Percentiles rank a stretch among this genome's conserved stretches.
These are phyloP conservation scores for Carlito syrichta DNA, from an alignment of 2,113 vertebrate species.

Conservation along the genomic window DNA sequence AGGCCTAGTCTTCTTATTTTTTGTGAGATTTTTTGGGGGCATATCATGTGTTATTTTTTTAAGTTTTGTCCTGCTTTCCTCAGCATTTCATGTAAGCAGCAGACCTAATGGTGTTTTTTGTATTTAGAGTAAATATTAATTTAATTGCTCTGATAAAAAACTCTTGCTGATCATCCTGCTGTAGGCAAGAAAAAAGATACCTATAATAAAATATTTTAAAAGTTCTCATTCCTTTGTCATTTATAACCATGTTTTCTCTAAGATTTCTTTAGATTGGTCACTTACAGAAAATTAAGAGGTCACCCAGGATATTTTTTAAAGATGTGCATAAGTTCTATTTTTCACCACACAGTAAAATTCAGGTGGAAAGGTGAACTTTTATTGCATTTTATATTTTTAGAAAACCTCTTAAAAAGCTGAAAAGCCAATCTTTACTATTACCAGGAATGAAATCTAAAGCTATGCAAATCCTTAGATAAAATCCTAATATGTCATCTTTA, in stretches of 20 bases:
- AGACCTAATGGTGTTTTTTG: neutral
- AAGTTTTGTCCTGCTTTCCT: neutral
- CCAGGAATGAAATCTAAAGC: neutral
- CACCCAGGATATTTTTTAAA: neutral
- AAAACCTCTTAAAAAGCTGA: neutral
- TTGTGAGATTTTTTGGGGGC: neutral
- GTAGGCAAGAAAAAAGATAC: neutral
- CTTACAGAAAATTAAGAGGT: neutral
- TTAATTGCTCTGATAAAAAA: neutral
- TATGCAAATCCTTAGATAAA: constrained; percentile 29
- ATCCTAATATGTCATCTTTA: neutral
- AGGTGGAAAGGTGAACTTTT: neutral
- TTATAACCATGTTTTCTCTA: neutral
- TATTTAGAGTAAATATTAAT: neutral
- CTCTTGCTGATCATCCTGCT: neutral
- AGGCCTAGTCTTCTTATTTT: neutral
- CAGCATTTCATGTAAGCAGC: neutral
- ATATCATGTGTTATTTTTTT: neutral
- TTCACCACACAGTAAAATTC: constrained; percentile 4
- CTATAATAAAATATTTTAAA: neutral
- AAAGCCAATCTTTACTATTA: neutral
- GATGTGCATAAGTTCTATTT: neutral
- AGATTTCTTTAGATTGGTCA: neutral
- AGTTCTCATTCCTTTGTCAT: neutral
- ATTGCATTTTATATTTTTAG: neutral